These are phyloP conservation scores for Damaliscus lunatus DNA, from an alignment of 2,113 vertebrate species.

Conservation along the genomic window DNA sequence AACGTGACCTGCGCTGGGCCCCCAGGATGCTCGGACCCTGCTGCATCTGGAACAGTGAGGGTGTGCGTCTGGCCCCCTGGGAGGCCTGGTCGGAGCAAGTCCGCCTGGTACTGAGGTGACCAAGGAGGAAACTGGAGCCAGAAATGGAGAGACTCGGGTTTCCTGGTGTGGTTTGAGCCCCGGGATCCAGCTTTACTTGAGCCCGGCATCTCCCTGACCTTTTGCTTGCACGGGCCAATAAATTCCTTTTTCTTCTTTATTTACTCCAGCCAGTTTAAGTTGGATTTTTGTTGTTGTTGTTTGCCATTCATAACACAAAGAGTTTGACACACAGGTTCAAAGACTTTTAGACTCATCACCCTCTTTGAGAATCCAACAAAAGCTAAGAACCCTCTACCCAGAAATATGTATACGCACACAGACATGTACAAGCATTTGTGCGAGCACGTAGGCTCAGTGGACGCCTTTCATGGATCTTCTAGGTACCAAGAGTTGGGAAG, in stretches of 20 bases:
- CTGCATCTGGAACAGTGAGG: fast-evolving
- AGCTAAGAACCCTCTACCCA: no score
- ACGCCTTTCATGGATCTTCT: neutral
- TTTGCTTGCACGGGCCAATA: neutral
- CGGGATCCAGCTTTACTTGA: neutral
- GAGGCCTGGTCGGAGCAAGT: neutral
- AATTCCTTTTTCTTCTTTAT: neutral
- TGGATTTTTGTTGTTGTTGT: neutral
- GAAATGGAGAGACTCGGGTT: neutral
- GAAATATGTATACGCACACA: fast-evolving
- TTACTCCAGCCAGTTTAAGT: neutral
- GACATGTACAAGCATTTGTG: fast-evolving
- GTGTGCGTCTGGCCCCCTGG: fast-evolving
- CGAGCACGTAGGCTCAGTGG: fast-evolving
- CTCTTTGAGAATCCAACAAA: neutral
- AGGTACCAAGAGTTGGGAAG: neutral
- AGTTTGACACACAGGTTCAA: neutral
- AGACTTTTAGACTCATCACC: neutral
- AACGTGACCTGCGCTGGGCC: fast-evolving
- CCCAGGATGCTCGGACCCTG: neutral
- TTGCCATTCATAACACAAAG: neutral
- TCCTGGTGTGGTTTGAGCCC: neutral
- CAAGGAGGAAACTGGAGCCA: neutral
- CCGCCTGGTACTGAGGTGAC: fast-evolving
- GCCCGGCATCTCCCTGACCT: fast-evolving